Evolutionary conservation across 2,113 vertebrate genomes (phyloP).

Genomic region (Hiodon tergisus): DNA sequence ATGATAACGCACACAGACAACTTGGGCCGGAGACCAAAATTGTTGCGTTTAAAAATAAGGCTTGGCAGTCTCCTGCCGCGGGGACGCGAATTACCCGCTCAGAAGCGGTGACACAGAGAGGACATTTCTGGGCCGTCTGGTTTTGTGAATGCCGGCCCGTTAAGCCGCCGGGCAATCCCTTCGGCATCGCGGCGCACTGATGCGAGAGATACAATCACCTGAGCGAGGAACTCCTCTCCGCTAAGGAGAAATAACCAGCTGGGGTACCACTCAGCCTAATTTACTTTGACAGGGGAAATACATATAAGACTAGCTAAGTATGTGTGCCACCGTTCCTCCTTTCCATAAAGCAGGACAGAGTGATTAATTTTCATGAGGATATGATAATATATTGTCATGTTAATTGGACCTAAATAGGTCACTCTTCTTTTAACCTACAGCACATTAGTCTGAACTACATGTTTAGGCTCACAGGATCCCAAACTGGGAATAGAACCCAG

Average conservation of each 20-base stretch:
- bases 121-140: background rate
- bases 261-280: background rate
- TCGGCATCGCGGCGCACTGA: background rate
- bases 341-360: background rate
- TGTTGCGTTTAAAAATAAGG: too few species aligned
- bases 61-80: too few species aligned
- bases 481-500: too few species aligned
- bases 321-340: background rate
- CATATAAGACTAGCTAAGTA: background rate
- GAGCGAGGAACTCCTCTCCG: too few species aligned
- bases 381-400: background rate
- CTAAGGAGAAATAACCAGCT: background rate
- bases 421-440: background rate
- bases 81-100: too few species aligned
- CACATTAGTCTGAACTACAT: too few species aligned
- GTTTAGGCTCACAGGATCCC: too few species aligned
- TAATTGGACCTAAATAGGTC: conserved; percentile 15
- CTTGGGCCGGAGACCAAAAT: too few species aligned
- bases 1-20: too few species aligned
- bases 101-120: background rate
- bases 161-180: background rate
- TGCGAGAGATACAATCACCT: too few species aligned
- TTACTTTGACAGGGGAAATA: background rate
- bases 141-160: background rate
- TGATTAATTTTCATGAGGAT: background rate